A percentile compares a stretch with the other conserved stretches of the same genome.
Conservation (phyloP, 2,113 vertebrate species). For the Eurypyga helias region DNA sequence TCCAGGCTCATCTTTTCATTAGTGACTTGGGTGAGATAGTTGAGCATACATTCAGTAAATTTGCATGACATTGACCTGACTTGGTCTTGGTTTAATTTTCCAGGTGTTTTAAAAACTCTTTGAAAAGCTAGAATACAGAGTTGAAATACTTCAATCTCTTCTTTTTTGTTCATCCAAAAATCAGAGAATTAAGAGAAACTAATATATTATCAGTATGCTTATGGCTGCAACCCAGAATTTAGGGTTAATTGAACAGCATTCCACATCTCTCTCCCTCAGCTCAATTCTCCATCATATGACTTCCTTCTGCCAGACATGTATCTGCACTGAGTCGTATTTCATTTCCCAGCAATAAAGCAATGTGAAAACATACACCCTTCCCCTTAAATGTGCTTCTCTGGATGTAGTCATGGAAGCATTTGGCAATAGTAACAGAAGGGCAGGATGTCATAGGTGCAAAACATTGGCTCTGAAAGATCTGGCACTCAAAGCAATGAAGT, state of each 20-base stretch:
- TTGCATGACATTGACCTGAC: background rate
- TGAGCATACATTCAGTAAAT: background rate
- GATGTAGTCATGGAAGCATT: background rate
- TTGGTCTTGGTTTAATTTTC: background rate
- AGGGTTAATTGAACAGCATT: background rate
- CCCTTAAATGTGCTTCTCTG: background rate
- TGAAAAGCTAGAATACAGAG: background rate
- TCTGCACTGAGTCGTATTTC: background rate
- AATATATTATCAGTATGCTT: background rate
- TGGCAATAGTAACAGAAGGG: background rate
- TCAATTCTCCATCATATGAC: background rate
- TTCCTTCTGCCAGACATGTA: background rate
- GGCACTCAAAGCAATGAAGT: background rate
- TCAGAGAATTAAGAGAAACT: background rate
- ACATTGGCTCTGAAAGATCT: background rate
- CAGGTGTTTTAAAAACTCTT: background rate
- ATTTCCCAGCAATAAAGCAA: background rate
- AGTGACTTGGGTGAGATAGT: background rate
- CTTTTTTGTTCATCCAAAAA: background rate
- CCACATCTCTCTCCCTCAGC: background rate
- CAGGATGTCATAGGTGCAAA: background rate
- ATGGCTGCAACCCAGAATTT: background rate
- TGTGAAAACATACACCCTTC: background rate
- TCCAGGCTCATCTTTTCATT: background rate
- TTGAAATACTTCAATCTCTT: background rate